Base-by-base conservation (phyloP, 2,113 vertebrate genomes). In the Psilopogon haemacephalus region DNA sequence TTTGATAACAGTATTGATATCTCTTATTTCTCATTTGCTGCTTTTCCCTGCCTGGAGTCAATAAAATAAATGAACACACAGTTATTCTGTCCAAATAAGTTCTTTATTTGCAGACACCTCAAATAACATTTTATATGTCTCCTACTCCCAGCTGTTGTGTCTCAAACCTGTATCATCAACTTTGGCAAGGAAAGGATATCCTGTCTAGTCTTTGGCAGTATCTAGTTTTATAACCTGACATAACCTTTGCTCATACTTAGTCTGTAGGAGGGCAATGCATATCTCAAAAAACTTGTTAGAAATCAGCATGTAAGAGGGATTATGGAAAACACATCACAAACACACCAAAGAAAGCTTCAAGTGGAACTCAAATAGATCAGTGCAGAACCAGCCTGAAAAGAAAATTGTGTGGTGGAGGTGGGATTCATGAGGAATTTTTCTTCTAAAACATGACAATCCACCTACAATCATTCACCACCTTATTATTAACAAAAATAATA, bases 401-500 rank as follows among this genome's bases (percentile, higher is more conserved):
- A 93, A 95, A 95, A 96, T 90, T 95, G 52, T 68, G 65, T 23
- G n/a, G 77, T 86, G 94, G 93, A 92, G 95, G 94, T 91, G 90
- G 90, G 82, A 94, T 78, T 92, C 60, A 79, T 67, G 70, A 93
- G 72, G 40, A 76, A 37, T 91, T 97, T 89, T 94, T 95, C 59
- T 89, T 92, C 72, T 78, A 59, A 89, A 93, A 91, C 83, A 68
- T 58, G 84, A 92, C 90, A 95, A 72, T 35, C 94, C 90, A 93
- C 95, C 92, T 95, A 97, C 92, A 95, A 91, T 91, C 84, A 92
- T 89, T 95, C 89, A 92, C 64, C 62, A 91, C 87, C 92, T 93
- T 94, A 88, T 96, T 95, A 95, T 95, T 95, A 93, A 90, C 88
- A 85, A 87, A 83, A 81, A 95, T 93, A 95, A 95, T 88, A 88